These are phyloP conservation scores for Chrysolina americana DNA, from an alignment of 2,888 invertebrate genomes.

Conservation along the genomic window DNA sequence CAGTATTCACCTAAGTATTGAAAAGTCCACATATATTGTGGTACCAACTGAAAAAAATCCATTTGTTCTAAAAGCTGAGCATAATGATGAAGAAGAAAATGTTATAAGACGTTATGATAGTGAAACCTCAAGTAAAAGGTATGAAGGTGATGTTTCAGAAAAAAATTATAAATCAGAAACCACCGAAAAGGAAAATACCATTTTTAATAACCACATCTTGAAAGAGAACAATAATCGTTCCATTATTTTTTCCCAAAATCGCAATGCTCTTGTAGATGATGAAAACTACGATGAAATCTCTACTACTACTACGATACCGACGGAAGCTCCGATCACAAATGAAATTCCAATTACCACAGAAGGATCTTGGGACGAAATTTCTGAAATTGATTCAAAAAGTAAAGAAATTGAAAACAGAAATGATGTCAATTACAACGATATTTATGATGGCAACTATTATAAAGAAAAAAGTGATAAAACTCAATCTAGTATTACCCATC, in stretches of 20 bases:
- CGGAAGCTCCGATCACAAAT: not conserved
- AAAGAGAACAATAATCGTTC: no score
- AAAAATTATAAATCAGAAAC: not conserved
- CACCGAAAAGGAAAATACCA: not conserved
- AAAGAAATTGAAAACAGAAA: conserved; percentile 26
- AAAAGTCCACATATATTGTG: not conserved
- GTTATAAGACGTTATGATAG: not conserved
- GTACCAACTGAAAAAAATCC: not conserved
- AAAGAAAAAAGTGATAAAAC: conserved; percentile 3
- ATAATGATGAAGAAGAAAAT: not conserved
- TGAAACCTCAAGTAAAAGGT: not conserved
- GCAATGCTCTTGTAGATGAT: not conserved
- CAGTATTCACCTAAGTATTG: not conserved
- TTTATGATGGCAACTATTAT: not conserved
- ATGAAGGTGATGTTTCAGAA: conserved; percentile 10
- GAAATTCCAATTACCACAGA: conserved; percentile 16
- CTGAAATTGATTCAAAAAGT: not conserved
- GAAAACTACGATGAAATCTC: not conserved
- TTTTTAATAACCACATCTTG: no score
- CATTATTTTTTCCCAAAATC: not conserved
- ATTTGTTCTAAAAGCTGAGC: not conserved
- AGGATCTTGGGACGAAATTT: not conserved
- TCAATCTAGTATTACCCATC: not conserved
- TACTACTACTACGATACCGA: not conserved
- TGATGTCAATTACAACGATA: conserved; percentile 6